Percentiles rank a stretch among this genome's conserved stretches.
phyloP scores from a whole-genome alignment of 2,888 invertebrate species.

The Epirrhoe tristata region DNA sequence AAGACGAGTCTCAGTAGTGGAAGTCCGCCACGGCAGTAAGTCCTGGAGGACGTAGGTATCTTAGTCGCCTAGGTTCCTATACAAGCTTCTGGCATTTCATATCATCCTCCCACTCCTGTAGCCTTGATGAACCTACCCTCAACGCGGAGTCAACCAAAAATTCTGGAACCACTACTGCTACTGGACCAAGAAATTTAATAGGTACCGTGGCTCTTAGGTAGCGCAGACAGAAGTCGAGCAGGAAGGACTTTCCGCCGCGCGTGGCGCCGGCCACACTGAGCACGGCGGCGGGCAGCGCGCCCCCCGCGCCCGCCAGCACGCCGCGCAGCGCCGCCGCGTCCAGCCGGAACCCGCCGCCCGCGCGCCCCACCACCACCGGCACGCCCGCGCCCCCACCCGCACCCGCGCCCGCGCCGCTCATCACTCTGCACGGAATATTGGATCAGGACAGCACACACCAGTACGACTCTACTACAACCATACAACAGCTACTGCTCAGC shows the following conservation, averaged over 20 bases:
- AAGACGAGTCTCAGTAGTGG: no score
- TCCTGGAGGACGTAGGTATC: no score
- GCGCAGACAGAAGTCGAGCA: slow-evolving; percentile 59
- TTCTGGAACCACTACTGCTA: no score
- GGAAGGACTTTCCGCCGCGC: slow-evolving; percentile 62
- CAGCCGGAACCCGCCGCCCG: slow-evolving; percentile 44
- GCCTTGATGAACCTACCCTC: no score
- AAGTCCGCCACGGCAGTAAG: no score
- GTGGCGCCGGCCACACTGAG: slow-evolving; percentile 60
- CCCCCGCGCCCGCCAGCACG: slow-evolving; percentile 47
- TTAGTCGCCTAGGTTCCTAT: no score
- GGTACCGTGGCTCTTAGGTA: slow-evolving; percentile 55
- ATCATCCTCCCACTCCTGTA: no score
- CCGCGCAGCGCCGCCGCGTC: slow-evolving; percentile 45
- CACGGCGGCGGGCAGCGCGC: slow-evolving; percentile 52
- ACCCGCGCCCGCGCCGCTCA: not conserved
- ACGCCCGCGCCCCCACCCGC: slow-evolving; percentile 5
- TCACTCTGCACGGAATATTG: not conserved
- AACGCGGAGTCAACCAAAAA: no score
- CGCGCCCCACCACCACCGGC: slow-evolving; percentile 46
- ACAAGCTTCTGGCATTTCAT: no score
- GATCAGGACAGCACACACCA: no score
- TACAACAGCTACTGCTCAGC: no score
- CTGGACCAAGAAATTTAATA: not conserved
- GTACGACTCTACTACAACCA: no score